Conservation (phyloP, 2,888 invertebrate species). For the Mimumesa dahlbomi region DNA sequence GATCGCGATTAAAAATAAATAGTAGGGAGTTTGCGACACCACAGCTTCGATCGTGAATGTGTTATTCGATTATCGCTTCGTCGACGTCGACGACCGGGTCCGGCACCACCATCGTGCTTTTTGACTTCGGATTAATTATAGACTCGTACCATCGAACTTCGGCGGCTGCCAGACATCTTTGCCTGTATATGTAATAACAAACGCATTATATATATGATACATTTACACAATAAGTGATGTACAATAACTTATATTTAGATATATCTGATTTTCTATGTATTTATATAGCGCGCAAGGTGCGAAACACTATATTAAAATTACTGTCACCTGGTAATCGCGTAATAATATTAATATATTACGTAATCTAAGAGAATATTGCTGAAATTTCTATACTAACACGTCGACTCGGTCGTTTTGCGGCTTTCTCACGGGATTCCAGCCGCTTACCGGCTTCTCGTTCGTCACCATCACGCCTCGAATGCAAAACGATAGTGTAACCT, state of each 20-base stretch:
- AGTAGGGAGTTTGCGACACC: too few relatives aligned
- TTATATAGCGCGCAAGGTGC: background rate
- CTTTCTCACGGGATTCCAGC: constrained; percentile 87
- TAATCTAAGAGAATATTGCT: background rate
- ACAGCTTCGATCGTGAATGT: too few relatives aligned
- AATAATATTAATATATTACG: constrained; percentile 1
- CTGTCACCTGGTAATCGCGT: constrained; percentile 1
- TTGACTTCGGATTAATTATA: constrained; percentile 64
- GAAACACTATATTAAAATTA: constrained; percentile 18
- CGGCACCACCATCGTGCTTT: constrained; percentile 41
- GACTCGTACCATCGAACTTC: constrained; percentile 74
- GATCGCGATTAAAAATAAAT: too few relatives aligned
- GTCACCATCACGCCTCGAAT: constrained; percentile 87
- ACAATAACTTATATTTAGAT: background rate
- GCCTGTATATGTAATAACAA: constrained; percentile 59
- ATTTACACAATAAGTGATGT: constrained; percentile 1
- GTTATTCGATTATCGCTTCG: constrained; percentile 58
- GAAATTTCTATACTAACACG: constrained; percentile 35
- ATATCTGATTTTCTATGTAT: background rate
- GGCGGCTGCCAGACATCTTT: constrained; percentile 68
- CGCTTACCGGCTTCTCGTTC: constrained; percentile 85
- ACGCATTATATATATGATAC: too few relatives aligned
- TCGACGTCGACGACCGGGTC: constrained; percentile 56
- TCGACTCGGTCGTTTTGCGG: constrained; percentile 61
- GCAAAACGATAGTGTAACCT: constrained; percentile 74